These are phyloP conservation scores for Chaetura pelagica DNA, from an alignment of 2,113 vertebrate genomes.

Conservation along the genomic window DNA sequence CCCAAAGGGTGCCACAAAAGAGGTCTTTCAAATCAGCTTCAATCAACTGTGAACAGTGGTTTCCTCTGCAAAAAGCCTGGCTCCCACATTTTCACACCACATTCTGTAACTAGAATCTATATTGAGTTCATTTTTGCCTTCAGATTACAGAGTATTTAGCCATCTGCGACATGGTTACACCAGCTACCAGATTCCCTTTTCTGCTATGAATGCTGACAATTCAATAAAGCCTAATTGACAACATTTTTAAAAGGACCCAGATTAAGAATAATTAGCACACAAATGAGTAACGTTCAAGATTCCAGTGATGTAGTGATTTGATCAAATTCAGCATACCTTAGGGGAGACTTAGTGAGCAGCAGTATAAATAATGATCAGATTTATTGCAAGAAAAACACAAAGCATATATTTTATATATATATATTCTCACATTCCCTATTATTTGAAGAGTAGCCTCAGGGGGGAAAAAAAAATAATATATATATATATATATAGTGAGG, in stretches of 20 bases:
- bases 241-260: constrained; percentile 32
- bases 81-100: constrained; percentile 10
- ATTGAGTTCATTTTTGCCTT: constrained; percentile 37
- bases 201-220: constrained; percentile 14
- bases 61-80: constrained; percentile 4
- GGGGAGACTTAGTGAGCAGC: neutral
- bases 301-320: neutral
- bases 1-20: neutral
- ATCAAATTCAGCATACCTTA: constrained; percentile 40
- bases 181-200: constrained; percentile 1
- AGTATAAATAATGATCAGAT: neutral
- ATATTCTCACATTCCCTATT: neutral
- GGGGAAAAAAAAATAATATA: neutral
- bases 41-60: neutral
- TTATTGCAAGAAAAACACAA: constrained; percentile 22
- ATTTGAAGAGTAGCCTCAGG: constrained; percentile 10
- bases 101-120: constrained; percentile 13
- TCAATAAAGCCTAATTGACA: constrained; percentile 44
- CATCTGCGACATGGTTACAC: constrained; percentile 38
- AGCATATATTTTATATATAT: constrained; percentile 7
- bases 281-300: constrained; percentile 20
- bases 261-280: constrained; percentile 52
- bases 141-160: constrained; percentile 38
- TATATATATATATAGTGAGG: neutral
- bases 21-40: constrained; percentile 28